phyloP scores from a whole-genome alignment of 2,113 vertebrate genomes.

The Gracilinanus agilis region DNA sequence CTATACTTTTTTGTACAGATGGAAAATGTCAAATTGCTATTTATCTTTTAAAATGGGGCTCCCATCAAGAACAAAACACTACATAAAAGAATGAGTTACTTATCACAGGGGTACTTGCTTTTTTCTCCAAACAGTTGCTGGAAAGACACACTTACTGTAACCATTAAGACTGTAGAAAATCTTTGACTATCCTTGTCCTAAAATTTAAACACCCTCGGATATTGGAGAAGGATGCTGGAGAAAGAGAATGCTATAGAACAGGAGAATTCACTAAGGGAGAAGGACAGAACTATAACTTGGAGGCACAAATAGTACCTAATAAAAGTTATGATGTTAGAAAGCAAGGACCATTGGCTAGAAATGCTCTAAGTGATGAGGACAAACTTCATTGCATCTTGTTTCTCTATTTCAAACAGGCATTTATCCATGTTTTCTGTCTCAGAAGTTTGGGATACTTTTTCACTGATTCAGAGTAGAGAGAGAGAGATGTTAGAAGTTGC shows the following conservation, averaged over 20 bases:
- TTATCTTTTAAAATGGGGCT: conserved; percentile 12
- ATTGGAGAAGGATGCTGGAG: neutral
- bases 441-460: no score
- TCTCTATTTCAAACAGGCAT: neutral
- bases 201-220: neutral
- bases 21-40: neutral
- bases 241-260: neutral
- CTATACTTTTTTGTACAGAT: neutral
- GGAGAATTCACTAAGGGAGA: neutral
- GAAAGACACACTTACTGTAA: neutral
- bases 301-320: neutral
- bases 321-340: neutral
- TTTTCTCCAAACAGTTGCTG: neutral
- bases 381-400: neutral
- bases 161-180: neutral
- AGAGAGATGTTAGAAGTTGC: neutral
- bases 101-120: neutral
- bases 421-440: neutral
- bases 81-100: neutral
- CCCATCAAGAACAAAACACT: neutral
- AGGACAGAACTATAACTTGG: neutral
- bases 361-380: neutral
- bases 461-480: neutral
- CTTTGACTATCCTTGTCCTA: neutral
- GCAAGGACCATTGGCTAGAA: neutral